Evolutionary conservation across 1,140 invertebrate species (phyloP).

Genomic region (Melitaea cinxia): DNA sequence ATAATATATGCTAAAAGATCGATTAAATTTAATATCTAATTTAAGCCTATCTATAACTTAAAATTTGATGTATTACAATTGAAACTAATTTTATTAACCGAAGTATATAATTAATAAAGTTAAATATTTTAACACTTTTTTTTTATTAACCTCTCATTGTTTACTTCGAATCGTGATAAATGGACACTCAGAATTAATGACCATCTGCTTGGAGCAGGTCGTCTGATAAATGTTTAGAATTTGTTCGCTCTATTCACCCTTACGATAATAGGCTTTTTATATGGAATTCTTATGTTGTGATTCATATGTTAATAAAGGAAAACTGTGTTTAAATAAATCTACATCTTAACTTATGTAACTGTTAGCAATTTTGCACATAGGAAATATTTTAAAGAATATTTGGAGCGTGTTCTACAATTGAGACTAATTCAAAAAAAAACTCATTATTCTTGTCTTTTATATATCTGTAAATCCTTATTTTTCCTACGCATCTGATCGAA

Average conservation of each 20-base stretch:
- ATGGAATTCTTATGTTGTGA: conserved; percentile 1
- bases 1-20: no score
- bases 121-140: conserved; percentile 14
- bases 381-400: no score
- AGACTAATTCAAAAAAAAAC: no score
- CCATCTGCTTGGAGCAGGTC: conserved; percentile 35
- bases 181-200: conserved; percentile 45
- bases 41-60: no score
- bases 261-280: conserved; percentile 19
- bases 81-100: background rate
- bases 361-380: background rate
- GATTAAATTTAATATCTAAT: no score
- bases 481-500: no score
- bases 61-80: no score
- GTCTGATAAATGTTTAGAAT: conserved; percentile 50
- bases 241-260: conserved; percentile 42
- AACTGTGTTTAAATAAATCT: background rate
- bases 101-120: conserved; percentile 1
- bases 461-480: no score
- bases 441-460: no score
- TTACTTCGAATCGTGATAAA: conserved; percentile 41
- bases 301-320: background rate
- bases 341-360: background rate
- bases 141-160: conserved; percentile 33
- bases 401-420: no score